Conservation (phyloP, 2,888 invertebrate genomes). For the Epinotia nisella region DNA sequence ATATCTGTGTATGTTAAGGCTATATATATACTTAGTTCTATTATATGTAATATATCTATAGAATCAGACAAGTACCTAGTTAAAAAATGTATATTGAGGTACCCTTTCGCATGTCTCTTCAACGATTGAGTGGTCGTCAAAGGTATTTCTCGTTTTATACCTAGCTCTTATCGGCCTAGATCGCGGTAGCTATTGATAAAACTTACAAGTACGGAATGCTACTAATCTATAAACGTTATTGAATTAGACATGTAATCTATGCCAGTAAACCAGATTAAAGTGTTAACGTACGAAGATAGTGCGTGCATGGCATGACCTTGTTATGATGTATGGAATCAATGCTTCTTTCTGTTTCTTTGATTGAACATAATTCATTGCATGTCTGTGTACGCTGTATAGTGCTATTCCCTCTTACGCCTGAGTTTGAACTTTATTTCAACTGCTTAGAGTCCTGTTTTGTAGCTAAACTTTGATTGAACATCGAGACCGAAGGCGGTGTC, state of each 20-base stretch:
- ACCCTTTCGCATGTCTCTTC: constrained; percentile 1
- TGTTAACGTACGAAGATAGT: constrained; percentile 46
- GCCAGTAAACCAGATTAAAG: constrained; percentile 45
- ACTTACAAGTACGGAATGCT: constrained; percentile 37
- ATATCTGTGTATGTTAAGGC: background rate
- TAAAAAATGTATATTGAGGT: constrained; percentile 19
- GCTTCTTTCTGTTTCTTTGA: constrained; percentile 67
- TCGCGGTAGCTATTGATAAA: constrained; percentile 40
- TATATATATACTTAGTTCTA: constrained; percentile 17
- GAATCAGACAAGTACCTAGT: constrained; percentile 19
- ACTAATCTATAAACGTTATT: constrained; percentile 40
- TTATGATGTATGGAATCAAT: constrained; percentile 49
- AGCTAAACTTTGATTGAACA: background rate
- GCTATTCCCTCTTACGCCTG: constrained; percentile 61
- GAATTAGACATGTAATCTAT: constrained; percentile 41
- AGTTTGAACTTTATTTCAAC: constrained; percentile 45
- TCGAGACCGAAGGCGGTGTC: constrained; percentile 2
- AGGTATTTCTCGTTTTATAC: constrained; percentile 37
- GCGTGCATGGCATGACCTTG: constrained; percentile 63
- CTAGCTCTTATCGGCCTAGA: constrained; percentile 36
- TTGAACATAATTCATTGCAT: constrained; percentile 73
- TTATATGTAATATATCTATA: background rate
- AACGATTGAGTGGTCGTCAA: constrained; percentile 22
- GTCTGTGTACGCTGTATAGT: constrained; percentile 61
- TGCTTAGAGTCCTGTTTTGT: background rate